phyloP scores from a whole-genome alignment of 2,888 invertebrate species.

The Trachelus stipa region DNA sequence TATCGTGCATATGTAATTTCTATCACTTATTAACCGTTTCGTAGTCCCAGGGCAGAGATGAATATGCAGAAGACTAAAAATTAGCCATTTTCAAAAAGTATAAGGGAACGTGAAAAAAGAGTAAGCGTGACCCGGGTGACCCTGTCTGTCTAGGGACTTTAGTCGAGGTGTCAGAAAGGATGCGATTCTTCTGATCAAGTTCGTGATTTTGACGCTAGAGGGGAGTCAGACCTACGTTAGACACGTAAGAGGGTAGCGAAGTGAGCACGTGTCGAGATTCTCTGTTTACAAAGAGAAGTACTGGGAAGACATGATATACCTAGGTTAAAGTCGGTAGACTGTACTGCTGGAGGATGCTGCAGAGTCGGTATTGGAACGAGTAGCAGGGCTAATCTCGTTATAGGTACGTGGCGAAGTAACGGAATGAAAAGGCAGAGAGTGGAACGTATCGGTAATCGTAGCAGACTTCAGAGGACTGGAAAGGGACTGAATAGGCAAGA shows the following conservation, averaged over 20 bases:
- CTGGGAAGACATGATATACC: not conserved
- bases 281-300: not conserved
- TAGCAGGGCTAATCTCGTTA: slow-evolving; percentile 21
- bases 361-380: slow-evolving; percentile 16
- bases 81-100: not conserved
- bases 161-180: not conserved
- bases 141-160: not conserved
- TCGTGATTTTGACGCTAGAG: not conserved
- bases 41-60: not conserved
- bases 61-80: not conserved
- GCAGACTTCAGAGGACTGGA: slow-evolving; percentile 16
- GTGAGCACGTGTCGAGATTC: not conserved
- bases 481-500: slow-evolving; percentile 36
- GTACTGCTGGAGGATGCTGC: slow-evolving; percentile 15
- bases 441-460: slow-evolving; percentile 38
- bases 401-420: slow-evolving; percentile 37
- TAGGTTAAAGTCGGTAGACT: not conserved
- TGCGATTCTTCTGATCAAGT: not conserved
- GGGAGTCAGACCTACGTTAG: not conserved
- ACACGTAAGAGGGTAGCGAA: not conserved
- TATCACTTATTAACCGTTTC: too few relatives aligned
- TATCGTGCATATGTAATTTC: not conserved
- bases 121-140: not conserved
- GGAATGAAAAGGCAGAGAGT: slow-evolving; percentile 58
- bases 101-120: not conserved